Evolutionary conservation across 1,140 invertebrate genomes (phyloP), one percentile per base, ranked within the genome.

Genomic region (Harpegnathos saltator): DNA sequence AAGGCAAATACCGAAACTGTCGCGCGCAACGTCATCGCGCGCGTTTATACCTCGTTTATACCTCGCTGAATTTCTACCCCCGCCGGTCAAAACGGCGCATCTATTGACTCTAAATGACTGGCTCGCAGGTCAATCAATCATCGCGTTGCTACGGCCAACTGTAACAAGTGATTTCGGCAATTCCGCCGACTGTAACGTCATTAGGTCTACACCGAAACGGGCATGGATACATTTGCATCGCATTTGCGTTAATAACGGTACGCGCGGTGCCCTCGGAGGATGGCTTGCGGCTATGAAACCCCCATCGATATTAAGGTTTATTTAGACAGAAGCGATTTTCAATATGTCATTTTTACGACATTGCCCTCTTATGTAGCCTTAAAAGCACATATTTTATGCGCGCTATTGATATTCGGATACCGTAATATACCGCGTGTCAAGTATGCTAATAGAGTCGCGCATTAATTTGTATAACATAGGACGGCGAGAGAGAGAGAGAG

Each of bases 181-280:
- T 56, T 71, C 68, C 29, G n/a, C 17, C 26, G 24, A 54, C n/a
- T 68, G 22, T 71, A 56, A 71, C 26, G 3, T 56, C 52, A 71
- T 71, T 71, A 71, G 52, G 14, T 22, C n/a, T n/a, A 26, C 22
- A 54, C 26, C 52, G 50, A 71, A 71, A 26, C 26, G n/a, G 26
- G n/a, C 29, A 44, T 44, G 52, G 19, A 71, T 71, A 71, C n/a
- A 71, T 71, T 71, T 71, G 68, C 68, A 71, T 71, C 26, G 19
- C 29, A 71, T 71, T 71, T 71, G 26, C 52, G 7, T 56, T 71
- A 38, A 71, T 56, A 71, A 71, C 26, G 17, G 29, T 56, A 71
- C 19, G 68, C 7, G 26, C 52, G 14, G 26, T 14, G 14, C 26
- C 19, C 38, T 9, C 26, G 3, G 48, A 71, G 50, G 26, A 33